These are phyloP conservation scores for Scaptomyza reducta DNA, from an alignment of 2,888 invertebrate species.

Conservation along the genomic window DNA sequence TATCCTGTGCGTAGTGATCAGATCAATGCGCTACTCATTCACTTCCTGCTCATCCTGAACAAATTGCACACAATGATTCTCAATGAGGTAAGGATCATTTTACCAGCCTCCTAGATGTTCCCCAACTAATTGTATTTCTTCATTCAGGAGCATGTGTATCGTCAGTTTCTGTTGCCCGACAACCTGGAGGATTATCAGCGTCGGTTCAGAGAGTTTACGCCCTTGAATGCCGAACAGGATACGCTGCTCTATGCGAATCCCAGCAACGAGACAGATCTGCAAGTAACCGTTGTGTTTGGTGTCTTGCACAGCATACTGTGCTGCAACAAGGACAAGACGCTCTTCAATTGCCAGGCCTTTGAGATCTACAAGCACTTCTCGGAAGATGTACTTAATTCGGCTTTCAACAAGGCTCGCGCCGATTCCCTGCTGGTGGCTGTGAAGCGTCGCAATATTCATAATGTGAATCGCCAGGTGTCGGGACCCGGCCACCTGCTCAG, in stretches of 20 bases:
- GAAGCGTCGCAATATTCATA: conserved; percentile 81
- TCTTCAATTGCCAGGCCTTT: conserved; percentile 88
- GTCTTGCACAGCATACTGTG: conserved; percentile 88
- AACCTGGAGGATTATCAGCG: conserved; percentile 78
- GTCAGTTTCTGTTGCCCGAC: conserved; percentile 79
- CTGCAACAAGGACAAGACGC: conserved; percentile 86
- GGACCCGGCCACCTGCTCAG: conserved; percentile 84
- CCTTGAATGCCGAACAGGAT: conserved; percentile 61
- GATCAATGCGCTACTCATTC: conserved; percentile 76
- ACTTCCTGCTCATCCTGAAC: conserved; percentile 81
- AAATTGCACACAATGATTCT: conserved; percentile 77
- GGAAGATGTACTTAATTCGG: conserved; percentile 87
- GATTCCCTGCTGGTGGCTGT: conserved; percentile 87
- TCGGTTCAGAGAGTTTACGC: conserved; percentile 64
- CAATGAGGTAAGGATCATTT: conserved; percentile 52
- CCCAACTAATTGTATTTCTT: not conserved
- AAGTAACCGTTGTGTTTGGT: conserved; percentile 67
- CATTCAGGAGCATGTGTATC: conserved; percentile 30
- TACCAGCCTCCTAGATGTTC: not conserved
- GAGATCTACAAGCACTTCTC: conserved; percentile 90
- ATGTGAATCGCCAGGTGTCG: conserved; percentile 68
- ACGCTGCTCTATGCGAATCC: conserved; percentile 74
- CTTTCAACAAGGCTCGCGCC: conserved; percentile 86
- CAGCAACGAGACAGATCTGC: conserved; percentile 69
- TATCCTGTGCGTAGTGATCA: conserved; percentile 77